Evolutionary conservation across 2,888 invertebrate species (phyloP), one percentile per base, ranked within the genome.

Genomic region (Syritta pipiens): DNA sequence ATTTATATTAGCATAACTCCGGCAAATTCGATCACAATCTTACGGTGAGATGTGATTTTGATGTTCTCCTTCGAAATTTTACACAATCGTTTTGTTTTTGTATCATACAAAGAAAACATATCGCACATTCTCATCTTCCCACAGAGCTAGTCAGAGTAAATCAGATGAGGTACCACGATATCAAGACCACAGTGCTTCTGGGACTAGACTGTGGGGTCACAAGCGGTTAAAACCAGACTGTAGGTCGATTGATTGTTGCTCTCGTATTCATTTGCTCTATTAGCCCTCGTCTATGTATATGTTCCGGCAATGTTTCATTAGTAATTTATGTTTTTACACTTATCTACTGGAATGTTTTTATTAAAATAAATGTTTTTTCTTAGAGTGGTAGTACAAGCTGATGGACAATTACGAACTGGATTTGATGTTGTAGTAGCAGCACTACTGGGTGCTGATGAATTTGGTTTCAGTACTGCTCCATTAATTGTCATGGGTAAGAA

Each of bases 391-490:
- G 92, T 99, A 0, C 99, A 99, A 90, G 98, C 97, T 14, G 98
- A 98, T 89, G 98, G 98, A 30, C 98, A 98, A 89, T 93, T 98
- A 82, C 91, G 98, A 75, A 97, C 97, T 3, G 97, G 98, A 19
- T 97, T 97, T 86, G 99, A 99, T 90, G 96, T 99, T 20, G 93
- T 98, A 84, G 96, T 99, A 19, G 99, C 98, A 1, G 98, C 97
- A 0, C 87, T 98, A 37, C 90, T 99, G 32, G 99, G 99, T 19
- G 99, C 99, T 5, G 99, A 99, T 88, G 99, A 99, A 89, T 96
- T 98, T 87, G 99, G 98, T 17, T 97, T 99, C 90, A 98, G 98
- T 87, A 99, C 99, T 0, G 99, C 98, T 1, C 99, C 99, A 0
- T 91, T 99, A 55, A 98, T 99, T 85, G 97, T 96, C 1, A 93